Conservation (phyloP, 2,113 vertebrate species). For the Cepphus grylle region DNA sequence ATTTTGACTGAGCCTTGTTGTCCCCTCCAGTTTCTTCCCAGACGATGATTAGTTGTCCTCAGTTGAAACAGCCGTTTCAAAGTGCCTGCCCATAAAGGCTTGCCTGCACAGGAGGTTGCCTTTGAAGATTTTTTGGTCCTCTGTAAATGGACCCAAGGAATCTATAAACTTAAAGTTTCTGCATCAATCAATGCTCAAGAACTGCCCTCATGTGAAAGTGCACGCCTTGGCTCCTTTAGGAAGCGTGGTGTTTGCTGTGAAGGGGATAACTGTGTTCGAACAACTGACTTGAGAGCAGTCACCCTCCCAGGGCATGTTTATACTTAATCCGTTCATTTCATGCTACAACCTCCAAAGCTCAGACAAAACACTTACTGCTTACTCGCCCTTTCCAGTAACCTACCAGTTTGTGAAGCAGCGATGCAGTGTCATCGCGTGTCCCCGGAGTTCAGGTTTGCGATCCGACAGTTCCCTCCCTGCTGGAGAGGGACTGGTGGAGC, state of each 20-base stretch:
- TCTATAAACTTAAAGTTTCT: not conserved
- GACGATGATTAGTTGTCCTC: not conserved
- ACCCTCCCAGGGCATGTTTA: not conserved
- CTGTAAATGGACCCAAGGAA: not conserved
- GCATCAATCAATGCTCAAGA: not conserved
- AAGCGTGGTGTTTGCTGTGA: not conserved
- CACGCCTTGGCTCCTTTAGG: not conserved
- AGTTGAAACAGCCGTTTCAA: not conserved
- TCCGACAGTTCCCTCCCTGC: not conserved
- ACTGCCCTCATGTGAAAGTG: not conserved
- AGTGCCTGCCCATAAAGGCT: not conserved
- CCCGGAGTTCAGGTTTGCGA: not conserved
- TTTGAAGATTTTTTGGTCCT: not conserved
- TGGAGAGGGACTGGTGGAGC: fast-evolving
- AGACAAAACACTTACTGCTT: not conserved
- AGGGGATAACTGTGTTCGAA: not conserved
- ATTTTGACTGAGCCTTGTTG: not conserved
- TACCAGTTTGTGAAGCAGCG: not conserved
- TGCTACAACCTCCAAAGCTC: not conserved
- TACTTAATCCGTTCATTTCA: not conserved
- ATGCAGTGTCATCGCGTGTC: fast-evolving
- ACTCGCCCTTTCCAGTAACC: not conserved
- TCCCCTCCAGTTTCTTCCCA: not conserved
- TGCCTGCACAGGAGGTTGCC: not conserved
- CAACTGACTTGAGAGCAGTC: not conserved